Evolutionary conservation across 2,113 vertebrate genomes (phyloP), one percentile per base, ranked within the genome.

Genomic region (Nematolebias whitei): DNA sequence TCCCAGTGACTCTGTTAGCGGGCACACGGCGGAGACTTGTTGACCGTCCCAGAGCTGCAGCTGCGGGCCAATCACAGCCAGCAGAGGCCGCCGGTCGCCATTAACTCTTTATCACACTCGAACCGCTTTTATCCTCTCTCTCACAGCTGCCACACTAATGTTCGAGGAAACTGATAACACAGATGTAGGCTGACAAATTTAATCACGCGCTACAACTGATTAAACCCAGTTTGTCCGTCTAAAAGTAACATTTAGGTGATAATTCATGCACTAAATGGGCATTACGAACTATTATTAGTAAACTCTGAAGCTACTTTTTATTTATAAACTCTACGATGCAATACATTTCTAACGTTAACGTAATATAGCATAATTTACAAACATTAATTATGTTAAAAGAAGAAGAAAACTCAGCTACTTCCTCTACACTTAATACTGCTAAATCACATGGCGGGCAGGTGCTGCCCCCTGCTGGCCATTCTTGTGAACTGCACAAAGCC

Each of bases 1-100:
- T 82, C 72, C 55, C 15, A 76, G 62, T 64, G 69, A 81, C 81
- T 87, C 72, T 52, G 19, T 47, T 63, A 55, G 65, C 48, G 71
- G 68, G 68, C 63, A 54, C 57, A 19, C 38, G 41, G 76, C 71
- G 44, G 66, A 79, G 79, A 38, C 19, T 74, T 22, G 76, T 59
- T 59, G 84, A 74, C 76, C 65, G 80, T 63, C 87, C 85, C 88
- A 65, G 78, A 49, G 63, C 76, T 65, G 66, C 70, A 19, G 68
- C 82, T 45, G 70, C 56, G 57, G 79, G 53, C 89, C 89, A 88
- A 88, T 89, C 85, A 84, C 59, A 72, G 69, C n/a, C 63, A 1
- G 49, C 70, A 22, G 40, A 71, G 65, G 2, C 68, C 55, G 71
- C 68, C 51, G 76, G 73, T 23, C 61, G 53, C 71, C 6, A 63